Evolutionary conservation across 2,113 vertebrate genomes (phyloP), one percentile per base, ranked within the genome.

Genomic region (Gorsachius goisagi): DNA sequence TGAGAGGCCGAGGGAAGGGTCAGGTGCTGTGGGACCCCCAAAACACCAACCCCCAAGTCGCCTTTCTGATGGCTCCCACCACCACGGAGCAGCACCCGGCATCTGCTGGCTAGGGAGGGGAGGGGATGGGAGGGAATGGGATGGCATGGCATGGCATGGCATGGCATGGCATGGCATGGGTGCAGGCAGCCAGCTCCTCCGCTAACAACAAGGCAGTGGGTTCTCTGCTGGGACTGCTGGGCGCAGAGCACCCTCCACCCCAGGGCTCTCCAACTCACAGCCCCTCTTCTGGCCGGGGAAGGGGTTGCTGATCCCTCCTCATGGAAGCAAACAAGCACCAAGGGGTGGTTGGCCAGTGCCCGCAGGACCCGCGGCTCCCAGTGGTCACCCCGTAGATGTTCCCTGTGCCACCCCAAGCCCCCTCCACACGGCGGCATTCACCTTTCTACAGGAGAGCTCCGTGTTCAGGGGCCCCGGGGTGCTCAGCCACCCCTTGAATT

Each of bases 371-470:
- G 0, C 23, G 39, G 32, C 39, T 64, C 58, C 45, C 28, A 2
- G 12, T 2, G 2, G 12, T 66, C 58, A 47, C 9, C 27, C 50
- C 3, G 1, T 7, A 5, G 5, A 6, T 4, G 5, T 21, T 79
- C 28, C 53, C 41, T 3, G 1, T 1, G 2, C 16, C 26, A 28
- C 16, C 24, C 26, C 47, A 66, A 39, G 24, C 4, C 3, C 23
- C 6, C 53, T 28, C 24, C 28, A 17, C 22, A 21, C 18, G 6
- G 22, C 2, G 6, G 12, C 8, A 22, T 60, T 94, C 88, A 99
- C 99, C 98, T 99, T 99, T 90, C 97, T 99, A 96, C 98, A 98
- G 21, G 98, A 97, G 35, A 99, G 96, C 55, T 99, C 98, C 0
- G 98, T 99, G 94, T 98, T 98, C 59, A 98, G 98, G 9, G 98